phyloP scores from a whole-genome alignment of 2,113 vertebrate species.

The Etia nguti region DNA sequence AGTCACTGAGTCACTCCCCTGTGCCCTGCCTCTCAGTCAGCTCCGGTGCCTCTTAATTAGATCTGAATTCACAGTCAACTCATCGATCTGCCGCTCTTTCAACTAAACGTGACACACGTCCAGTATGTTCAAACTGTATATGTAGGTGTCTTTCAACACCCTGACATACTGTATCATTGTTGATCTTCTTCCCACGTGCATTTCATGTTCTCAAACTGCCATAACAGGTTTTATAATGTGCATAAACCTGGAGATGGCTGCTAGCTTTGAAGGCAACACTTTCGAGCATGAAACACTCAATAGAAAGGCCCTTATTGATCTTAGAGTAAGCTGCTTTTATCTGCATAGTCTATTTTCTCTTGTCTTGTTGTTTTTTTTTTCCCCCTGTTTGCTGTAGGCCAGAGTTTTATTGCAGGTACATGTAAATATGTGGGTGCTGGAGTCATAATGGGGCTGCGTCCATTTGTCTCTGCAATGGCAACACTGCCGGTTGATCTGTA shows the following conservation, averaged over 20 bases:
- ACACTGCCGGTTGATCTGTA: neutral
- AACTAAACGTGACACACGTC: neutral
- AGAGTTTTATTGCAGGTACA: neutral
- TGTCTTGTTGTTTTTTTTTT: neutral
- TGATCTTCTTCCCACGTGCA: neutral
- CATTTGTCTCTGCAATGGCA: neutral
- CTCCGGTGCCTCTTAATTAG: slow-evolving; percentile 36
- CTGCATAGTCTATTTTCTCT: neutral
- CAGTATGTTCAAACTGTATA: neutral
- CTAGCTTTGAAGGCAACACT: neutral
- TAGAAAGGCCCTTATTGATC: neutral
- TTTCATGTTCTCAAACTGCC: neutral
- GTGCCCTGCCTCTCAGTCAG: slow-evolving; percentile 9
- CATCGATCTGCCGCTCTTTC: neutral
- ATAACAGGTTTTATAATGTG: neutral
- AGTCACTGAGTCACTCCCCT: slow-evolving; percentile 32
- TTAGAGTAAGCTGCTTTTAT: neutral
- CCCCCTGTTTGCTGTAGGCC: neutral
- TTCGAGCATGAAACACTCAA: neutral
- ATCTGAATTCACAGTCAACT: neutral
- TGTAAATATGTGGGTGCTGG: neutral
- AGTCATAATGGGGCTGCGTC: neutral
- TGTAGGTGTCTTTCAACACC: neutral
- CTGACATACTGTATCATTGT: neutral
- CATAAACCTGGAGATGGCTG: neutral